Base-by-base conservation (phyloP, 2,113 vertebrate species). In the Pao palembangensis region DNA sequence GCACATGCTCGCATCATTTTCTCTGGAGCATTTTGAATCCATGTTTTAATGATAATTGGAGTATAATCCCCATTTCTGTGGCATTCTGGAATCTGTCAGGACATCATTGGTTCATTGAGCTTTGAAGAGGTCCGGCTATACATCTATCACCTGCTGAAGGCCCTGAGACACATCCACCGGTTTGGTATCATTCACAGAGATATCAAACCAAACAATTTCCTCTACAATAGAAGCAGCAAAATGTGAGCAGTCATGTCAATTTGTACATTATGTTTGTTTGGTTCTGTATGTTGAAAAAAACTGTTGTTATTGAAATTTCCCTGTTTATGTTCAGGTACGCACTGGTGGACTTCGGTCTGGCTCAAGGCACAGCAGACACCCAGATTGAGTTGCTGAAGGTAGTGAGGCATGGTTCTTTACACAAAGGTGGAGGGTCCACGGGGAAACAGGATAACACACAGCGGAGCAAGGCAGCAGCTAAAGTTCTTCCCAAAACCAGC, bases 161-260 rank as follows among this genome's bases (percentile, higher is more conserved):
- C 98, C 0, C 73, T 99, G 73, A 93, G 85, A 73, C 96, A 95
- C 71, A 93, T 99, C 75, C 98, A 99, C 79, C 90, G 92, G 61
- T 98, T 97, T 47, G 98, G 98, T 1, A 99, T 99, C 81, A 95
- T 99, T 86, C 97, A 99, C 80, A 89, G 97, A 51, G 97, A 99
- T 64, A 94, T 99, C 81, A 99, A 99, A 56, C 96, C 96, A 60
- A 95, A 89, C 48, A 92, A 92, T 46, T 92, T 92, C 71, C 88
- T 92, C 25, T 92, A 85, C 85, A 96, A 96, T 88, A 93, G 94
- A 60, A 85, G 59, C 16, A 90, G 85, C 5, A 94, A 91, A 85
- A 90, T 80, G 97, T 99, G 85, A 89, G 95, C 92, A 60, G 61
- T 31, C 23, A 1, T 38, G 10, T 8, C 34, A 31, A 6, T 31